Percentiles rank a stretch among this genome's conserved stretches.
These are phyloP conservation scores for Leptopilina clavipes DNA, from an alignment of 1,140 invertebrate genomes.

Conservation along the genomic window DNA sequence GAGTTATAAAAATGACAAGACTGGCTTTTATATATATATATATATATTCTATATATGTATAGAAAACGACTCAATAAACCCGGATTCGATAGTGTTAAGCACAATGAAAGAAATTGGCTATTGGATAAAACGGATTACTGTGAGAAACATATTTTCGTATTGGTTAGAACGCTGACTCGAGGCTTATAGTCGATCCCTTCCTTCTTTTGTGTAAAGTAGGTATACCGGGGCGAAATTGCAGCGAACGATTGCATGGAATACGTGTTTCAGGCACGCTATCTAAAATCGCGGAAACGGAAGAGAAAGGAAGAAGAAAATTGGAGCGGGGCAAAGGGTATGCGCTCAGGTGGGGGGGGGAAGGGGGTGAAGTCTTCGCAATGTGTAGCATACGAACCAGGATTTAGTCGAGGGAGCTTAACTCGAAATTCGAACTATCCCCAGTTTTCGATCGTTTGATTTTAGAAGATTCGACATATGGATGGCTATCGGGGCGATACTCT, in stretches of 20 bases:
- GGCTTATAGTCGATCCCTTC: slow-evolving; percentile 9
- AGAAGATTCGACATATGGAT: slow-evolving; percentile 30
- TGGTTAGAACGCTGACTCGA: slow-evolving; percentile 22
- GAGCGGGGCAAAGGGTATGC: not conserved
- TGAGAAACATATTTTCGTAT: slow-evolving; percentile 31
- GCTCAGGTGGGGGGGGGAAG: not conserved
- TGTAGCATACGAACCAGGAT: slow-evolving; percentile 25
- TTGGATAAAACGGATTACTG: slow-evolving; percentile 22
- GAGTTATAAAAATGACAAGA: too few species aligned
- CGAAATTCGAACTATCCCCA: slow-evolving; percentile 23
- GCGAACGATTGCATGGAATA: slow-evolving; percentile 31
- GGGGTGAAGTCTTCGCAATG: not conserved
- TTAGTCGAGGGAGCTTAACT: slow-evolving; percentile 28
- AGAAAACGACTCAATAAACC: slow-evolving; percentile 11
- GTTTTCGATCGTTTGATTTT: slow-evolving; percentile 30
- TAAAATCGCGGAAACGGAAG: slow-evolving; percentile 34
- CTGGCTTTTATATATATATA: too few species aligned
- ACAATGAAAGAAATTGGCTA: slow-evolving; percentile 33
- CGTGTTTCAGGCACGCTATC: slow-evolving; percentile 34
- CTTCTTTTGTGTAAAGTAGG: not conserved
- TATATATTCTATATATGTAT: too few species aligned
- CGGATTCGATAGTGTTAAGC: slow-evolving; percentile 9
- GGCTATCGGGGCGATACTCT: slow-evolving; percentile 16
- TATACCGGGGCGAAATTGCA: slow-evolving; percentile 3
- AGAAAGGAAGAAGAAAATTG: slow-evolving; percentile 34